Evolutionary conservation across 92 coral and sea anemone genomes (phyloP), one percentile per base, ranked within the genome.

Genomic region (Porites divaricata): DNA sequence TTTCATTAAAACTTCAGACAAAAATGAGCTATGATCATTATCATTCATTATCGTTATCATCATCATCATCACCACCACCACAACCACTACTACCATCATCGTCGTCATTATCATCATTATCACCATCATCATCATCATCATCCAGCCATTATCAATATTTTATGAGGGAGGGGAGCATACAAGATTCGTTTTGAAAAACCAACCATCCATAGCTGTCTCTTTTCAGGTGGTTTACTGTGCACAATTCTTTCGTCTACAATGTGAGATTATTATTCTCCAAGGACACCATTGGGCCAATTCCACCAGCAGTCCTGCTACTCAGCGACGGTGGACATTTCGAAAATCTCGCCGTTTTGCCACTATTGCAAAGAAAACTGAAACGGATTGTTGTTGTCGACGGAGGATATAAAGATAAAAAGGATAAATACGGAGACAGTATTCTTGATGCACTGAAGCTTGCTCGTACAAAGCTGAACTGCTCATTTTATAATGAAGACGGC

Each of bases 251-350:
- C 59, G 59, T 54, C 59, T 54, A 54, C 16, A 11, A 54, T 54
- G 11, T 15, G 59, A 54, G 59, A 54, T 11, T 11, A 54, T 11
- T 54, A 15, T 54, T 54, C 59, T 54, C 14, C 59, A 54, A 54
- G 59, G 16, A 11, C 59, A 54, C 3, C 59, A 54, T 54, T 54
- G 14, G 59, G 17, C 59, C 59, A 54, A 54, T 15, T 11, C 59
- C 59, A 54, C 59, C 59, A 15, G 59, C 93, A 1, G 63, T 93
- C 22, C 45, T 93, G 49, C 80, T 67, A 8, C 93, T 93, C 67
- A 89, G 93, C 65, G 96, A 93, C 74, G 96, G 96, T 51, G 96
- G 92, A 48, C 96, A 93, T 77, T 73, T 83, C 52, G 92, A 93
- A 88, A 93, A 93, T 51, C 89, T 90, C 53, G 94, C 87, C 72